These are phyloP conservation scores for Acleris laterana DNA, from an alignment of 2,888 invertebrate genomes.

Conservation along the genomic window DNA sequence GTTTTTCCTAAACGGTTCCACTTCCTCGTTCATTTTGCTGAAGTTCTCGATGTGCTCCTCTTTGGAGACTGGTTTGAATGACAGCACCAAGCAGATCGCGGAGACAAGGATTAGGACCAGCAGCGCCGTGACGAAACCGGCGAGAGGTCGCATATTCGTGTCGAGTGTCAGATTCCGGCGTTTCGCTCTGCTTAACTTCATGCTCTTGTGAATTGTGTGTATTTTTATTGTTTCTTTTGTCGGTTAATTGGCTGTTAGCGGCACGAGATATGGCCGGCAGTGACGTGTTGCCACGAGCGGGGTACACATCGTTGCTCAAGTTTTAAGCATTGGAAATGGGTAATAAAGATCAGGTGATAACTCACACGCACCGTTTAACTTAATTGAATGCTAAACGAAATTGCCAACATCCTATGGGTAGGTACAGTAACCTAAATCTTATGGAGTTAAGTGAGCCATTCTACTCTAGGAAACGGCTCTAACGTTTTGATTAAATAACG, in stretches of 20 bases:
- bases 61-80: constrained; percentile 67
- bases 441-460: too few relatives aligned
- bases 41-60: constrained; percentile 65
- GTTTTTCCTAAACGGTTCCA: constrained; percentile 74
- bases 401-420: constrained; percentile 7
- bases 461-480: too few relatives aligned
- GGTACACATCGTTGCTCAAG: constrained; percentile 37
- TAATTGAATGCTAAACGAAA: constrained; percentile 1
- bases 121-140: constrained; percentile 45
- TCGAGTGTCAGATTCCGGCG: constrained; percentile 42
- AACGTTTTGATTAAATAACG: too few relatives aligned
- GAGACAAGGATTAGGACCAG: constrained; percentile 48
- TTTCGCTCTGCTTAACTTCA: constrained; percentile 48
- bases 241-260: constrained; percentile 61
- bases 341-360: constrained; percentile 23
- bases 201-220: constrained; percentile 44
- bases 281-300: constrained; percentile 40
- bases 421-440: too few relatives aligned
- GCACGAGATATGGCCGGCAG: constrained; percentile 31
- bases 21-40: constrained; percentile 61
- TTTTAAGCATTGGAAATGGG: constrained; percentile 17
- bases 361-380: constrained; percentile 3
- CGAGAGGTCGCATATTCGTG: constrained; percentile 50
- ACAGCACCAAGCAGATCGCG: constrained; percentile 52
- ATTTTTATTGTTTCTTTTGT: constrained; percentile 43